Evolutionary conservation across 2,888 invertebrate genomes (phyloP).

Genomic region (Pammene aurita): DNA sequence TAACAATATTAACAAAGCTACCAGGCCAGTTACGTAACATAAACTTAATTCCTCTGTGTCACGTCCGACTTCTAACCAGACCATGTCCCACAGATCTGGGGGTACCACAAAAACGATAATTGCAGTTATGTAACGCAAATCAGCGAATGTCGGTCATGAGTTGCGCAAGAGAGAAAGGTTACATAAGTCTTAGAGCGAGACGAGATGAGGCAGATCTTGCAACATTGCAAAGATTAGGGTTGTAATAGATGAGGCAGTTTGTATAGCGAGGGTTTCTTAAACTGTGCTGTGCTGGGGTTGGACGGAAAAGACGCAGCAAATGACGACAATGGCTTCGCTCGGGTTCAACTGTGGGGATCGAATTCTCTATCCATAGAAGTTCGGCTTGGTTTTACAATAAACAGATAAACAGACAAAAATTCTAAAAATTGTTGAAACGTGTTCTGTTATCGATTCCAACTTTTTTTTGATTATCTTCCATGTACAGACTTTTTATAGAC

Average conservation of each 20-base stretch:
- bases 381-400: no score
- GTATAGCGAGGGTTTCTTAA: no score
- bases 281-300: no score
- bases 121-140: conserved; percentile 69
- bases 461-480: no score
- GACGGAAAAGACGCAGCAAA: no score
- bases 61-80: conserved; percentile 37
- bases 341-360: no score
- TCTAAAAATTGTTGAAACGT: no score
- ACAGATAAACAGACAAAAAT: no score
- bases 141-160: conserved; percentile 75
- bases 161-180: conserved; percentile 81
- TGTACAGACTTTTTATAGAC: no score
- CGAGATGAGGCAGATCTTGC: conserved; percentile 74
- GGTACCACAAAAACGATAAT: conserved; percentile 60
- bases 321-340: no score
- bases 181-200: conserved; percentile 72
- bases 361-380: no score
- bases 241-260: conserved; percentile 31
- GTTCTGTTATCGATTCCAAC: no score
- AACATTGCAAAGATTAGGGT: conserved; percentile 56
- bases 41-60: conserved; percentile 28
- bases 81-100: conserved; percentile 39
- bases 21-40: conserved; percentile 15
- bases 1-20: conserved; percentile 10